Conservation (phyloP, 1,140 invertebrate species). For the Drosophila paulistorum region DNA sequence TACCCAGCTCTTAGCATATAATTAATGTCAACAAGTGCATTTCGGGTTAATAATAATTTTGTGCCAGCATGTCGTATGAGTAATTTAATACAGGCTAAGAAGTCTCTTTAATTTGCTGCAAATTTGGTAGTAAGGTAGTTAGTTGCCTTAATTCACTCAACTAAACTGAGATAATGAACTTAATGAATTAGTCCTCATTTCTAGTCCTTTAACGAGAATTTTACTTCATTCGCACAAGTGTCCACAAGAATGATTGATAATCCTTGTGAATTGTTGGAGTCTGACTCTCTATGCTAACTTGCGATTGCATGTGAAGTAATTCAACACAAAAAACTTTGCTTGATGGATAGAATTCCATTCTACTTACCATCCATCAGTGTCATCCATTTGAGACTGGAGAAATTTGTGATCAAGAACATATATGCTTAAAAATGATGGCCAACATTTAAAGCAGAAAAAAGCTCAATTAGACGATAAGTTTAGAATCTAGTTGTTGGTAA, state of each 20-base stretch:
- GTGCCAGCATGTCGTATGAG: no score
- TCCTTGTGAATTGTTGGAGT: background rate
- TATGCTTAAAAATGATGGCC: no score
- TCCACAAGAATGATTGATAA: conserved; percentile 9
- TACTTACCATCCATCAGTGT: conserved; percentile 45
- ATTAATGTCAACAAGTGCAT: no score
- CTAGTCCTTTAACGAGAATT: background rate
- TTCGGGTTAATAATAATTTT: no score
- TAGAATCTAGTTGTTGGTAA: no score
- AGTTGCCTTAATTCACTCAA: background rate
- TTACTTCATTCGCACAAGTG: conserved; percentile 10
- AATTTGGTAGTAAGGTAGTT: background rate
- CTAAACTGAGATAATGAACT: background rate
- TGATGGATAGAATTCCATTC: conserved; percentile 3
- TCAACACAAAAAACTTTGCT: conserved; percentile 5
- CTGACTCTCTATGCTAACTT: conserved; percentile 4
- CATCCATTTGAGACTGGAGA: conserved; percentile 17
- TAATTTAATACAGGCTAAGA: no score
- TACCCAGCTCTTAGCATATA: no score
- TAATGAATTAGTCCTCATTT: conserved; percentile 8
- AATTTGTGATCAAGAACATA: background rate
- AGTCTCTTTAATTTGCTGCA: background rate
- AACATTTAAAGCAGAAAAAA: no score
- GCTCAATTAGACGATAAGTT: no score
- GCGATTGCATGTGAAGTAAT: conserved; percentile 3